Percentiles rank a stretch among this genome's conserved stretches.
These are phyloP conservation scores for Lytechinus variegatus DNA, from an alignment of 35 echinoderm and acorn worm species.

Conservation along the genomic window DNA sequence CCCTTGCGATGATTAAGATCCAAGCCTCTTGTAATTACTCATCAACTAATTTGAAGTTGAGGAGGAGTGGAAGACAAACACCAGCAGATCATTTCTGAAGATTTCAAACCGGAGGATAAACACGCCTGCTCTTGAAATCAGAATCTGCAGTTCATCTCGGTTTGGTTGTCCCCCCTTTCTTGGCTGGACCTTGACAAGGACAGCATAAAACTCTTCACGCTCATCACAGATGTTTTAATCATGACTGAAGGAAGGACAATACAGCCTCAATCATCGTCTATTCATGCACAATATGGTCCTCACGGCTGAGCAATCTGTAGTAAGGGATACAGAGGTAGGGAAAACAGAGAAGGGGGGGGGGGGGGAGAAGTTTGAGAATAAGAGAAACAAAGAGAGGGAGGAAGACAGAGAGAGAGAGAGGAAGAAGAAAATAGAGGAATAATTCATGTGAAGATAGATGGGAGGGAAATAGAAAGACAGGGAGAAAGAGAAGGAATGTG, in stretches of 20 bases:
- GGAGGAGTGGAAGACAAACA: conserved; percentile 10
- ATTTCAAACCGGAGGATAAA: not conserved
- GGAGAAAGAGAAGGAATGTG: not conserved
- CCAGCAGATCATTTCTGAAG: not conserved
- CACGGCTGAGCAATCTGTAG: not conserved
- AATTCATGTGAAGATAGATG: not conserved
- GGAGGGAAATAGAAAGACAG: not conserved
- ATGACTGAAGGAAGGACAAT: not conserved
- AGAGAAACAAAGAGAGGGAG: not conserved
- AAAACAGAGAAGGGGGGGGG: not conserved
- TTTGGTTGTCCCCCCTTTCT: not conserved
- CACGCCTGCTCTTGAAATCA: not conserved
- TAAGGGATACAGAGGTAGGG: not conserved
- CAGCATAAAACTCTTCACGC: not conserved
- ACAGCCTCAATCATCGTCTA: not conserved
- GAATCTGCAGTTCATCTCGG: not conserved
- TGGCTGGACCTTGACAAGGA: not conserved
- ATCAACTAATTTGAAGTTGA: not conserved
- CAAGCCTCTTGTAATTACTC: not conserved
- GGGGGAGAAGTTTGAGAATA: not conserved
- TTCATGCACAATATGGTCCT: not conserved
- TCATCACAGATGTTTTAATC: conserved; percentile 13
- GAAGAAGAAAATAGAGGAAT: not conserved
- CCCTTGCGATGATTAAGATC: not conserved
- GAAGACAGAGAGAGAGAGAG: not conserved